Base-by-base conservation (phyloP, 2,888 invertebrate species). In the Sepioteuthis lessoniana region DNA sequence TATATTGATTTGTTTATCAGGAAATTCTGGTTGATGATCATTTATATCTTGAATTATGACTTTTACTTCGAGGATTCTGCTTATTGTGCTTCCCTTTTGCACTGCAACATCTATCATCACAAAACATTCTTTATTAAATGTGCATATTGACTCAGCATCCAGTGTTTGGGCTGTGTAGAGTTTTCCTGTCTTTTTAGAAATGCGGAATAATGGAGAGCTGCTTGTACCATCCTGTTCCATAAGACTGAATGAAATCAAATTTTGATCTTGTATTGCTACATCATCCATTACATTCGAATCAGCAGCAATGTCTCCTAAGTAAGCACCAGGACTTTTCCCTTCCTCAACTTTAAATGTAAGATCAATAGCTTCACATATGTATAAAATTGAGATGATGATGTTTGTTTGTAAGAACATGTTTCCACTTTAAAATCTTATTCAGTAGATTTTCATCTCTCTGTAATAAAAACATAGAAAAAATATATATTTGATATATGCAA, bases 391-490 rank as follows among this genome's bases (percentile, higher is more conserved):
- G 76, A 76, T 25, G n/a, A n/a, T 76, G n/a, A 76, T 35, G n/a
- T n/a, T 76, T 76, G 76, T 25, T 76, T 76, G 76, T 76, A 76
- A 76, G n/a, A 76, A n/a, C 76, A 76, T 76, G 76, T 76, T 76
- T 76, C n/a, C 76, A 2, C 13, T 76, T 76, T 35, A 76, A 76
- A n/a, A 76, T 76, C 16, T 35, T 16, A 35, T 76, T 35, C n/a
- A 76, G 13, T n/a, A 76, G n/a, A 76, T 35, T n/a, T 76, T 76
- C 76, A 76, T 76, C n/a, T 76, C 76, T 76, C 10, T 25, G 25
- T 31, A 60, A 60, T 60, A 19, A 60, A 60, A 60, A 60, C 3
- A 60, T 25, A 31, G 5, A 31, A 3, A 31, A 60, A 31, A 60
- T 31, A 60, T 25, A 21, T 25, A 31, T 60, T 19, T 60, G 5